Base-by-base conservation (phyloP, 2,797 vertebrate genomes). In the Threskiornis aethiopicus region DNA sequence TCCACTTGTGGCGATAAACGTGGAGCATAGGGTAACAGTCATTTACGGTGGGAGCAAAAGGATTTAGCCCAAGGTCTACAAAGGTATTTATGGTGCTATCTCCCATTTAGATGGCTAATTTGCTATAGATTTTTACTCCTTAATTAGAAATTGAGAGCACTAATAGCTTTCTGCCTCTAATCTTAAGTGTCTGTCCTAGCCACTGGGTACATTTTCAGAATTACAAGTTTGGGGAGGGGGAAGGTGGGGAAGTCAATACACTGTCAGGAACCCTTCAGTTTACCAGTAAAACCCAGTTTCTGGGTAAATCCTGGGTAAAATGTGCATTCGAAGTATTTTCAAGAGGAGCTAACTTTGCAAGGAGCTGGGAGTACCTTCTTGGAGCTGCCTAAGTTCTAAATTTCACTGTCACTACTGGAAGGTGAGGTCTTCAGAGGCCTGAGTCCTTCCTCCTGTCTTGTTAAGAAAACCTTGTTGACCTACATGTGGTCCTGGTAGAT, bases 71-170 rank as follows among this genome's bases (percentile, higher is more conserved):
- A 95, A 75, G 87, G 72, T 84, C 93, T 93, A 76, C 84, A 93
- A 65, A 93, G 65, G 87, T 91, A 93, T 95, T 96, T 95, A 86
- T 86, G 51, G 57, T 69, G 24, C 39, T 89, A 75, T 92, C 82
- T 95, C 69, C 91, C 94, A 78, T 87, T 96, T 90, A 93, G 79
- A 75, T 86, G 65, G 93, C 89, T 95, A 92, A 95, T 96, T 93
- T 95, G 87, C 84, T 95, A 93, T 95, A 94, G 94, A 96, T 94
- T 95, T 96, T 96, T 96, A 69, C 72, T 96, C 82, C 54, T 95
- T 96, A 95, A 96, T 96, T 97, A 95, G 95, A 96, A 96, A 94
- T 62, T 92, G 87, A 96, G 93, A 95, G 49, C 65, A 81, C 84
- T 95, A 96, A 95, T 96, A 94, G 69, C 90, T 95, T 97, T 95